phyloP scores from a whole-genome alignment of 2,888 invertebrate species.

The Cancer borealis region DNA sequence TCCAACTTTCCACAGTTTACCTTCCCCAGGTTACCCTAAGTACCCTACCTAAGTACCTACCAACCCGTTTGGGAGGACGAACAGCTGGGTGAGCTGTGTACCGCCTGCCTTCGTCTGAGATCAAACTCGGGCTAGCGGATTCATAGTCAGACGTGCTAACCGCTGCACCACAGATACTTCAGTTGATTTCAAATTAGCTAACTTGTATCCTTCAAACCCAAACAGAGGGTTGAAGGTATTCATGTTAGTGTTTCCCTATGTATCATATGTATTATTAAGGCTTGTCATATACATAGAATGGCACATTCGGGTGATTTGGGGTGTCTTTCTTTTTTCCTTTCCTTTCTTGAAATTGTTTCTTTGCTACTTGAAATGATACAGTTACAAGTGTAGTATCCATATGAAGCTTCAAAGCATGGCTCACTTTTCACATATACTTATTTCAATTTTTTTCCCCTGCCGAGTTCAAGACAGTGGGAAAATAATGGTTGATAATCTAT shows the following conservation, averaged over 20 bases:
- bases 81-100: too few species aligned
- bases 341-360: background rate
- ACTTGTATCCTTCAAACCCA: background rate
- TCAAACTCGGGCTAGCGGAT: too few species aligned
- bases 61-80: too few species aligned
- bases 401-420: conserved; percentile 17
- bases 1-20: too few species aligned
- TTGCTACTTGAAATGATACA: background rate
- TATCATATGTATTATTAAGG: too few species aligned
- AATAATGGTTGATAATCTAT: background rate
- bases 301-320: background rate
- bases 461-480: background rate
- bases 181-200: background rate
- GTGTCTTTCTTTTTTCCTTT: background rate
- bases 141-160: too few species aligned
- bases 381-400: background rate
- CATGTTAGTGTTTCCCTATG: background rate
- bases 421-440: background rate
- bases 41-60: too few species aligned
- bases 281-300: background rate
- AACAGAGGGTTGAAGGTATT: background rate
- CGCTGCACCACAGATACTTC: background rate
- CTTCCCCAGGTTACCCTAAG: too few species aligned
- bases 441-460: background rate
- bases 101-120: too few species aligned